A percentile compares a stretch with the other conserved stretches of the same genome.
Evolutionary conservation across 2,113 vertebrate genomes (phyloP).

Genomic region (Corythaixoides concolor): DNA sequence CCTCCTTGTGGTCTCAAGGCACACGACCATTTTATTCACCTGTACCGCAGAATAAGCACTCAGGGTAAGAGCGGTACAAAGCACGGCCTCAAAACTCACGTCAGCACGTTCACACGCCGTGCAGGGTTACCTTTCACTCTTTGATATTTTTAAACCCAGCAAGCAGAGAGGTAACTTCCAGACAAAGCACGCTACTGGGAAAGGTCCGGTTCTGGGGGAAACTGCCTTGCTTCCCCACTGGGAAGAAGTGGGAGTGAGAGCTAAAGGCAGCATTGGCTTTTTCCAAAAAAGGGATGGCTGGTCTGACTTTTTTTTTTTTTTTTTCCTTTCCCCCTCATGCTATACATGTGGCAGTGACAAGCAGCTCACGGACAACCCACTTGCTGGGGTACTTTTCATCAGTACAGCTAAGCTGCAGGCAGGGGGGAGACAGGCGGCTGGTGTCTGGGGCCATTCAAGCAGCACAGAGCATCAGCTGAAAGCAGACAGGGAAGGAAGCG

Average conservation of each 20-base stretch:
- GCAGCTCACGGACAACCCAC: neutral
- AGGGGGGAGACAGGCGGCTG: neutral
- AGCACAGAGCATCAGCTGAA: constrained; percentile 44
- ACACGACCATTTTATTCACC: neutral
- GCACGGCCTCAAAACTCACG: neutral
- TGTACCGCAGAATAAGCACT: neutral
- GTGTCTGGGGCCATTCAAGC: constrained; percentile 51
- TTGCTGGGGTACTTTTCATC: constrained; percentile 11
- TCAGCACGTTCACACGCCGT: fast-evolving
- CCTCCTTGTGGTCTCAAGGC: neutral
- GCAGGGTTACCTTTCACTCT: neutral
- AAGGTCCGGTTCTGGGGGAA: neutral
- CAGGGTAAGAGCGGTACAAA: neutral
- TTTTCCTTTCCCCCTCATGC: neutral
- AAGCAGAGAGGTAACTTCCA: neutral
- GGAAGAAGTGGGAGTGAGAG: constrained; percentile 18
- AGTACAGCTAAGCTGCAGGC: neutral
- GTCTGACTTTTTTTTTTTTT: neutral
- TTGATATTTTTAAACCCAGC: neutral
- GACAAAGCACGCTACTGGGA: neutral
- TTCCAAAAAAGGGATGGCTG: constrained; percentile 51
- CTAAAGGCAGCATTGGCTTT: neutral
- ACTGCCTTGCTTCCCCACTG: neutral
- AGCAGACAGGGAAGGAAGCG: constrained; percentile 15
- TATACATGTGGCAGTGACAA: neutral